Evolutionary conservation across 2,797 vertebrate species (phyloP).

Genomic region (Selene dorsalis): DNA sequence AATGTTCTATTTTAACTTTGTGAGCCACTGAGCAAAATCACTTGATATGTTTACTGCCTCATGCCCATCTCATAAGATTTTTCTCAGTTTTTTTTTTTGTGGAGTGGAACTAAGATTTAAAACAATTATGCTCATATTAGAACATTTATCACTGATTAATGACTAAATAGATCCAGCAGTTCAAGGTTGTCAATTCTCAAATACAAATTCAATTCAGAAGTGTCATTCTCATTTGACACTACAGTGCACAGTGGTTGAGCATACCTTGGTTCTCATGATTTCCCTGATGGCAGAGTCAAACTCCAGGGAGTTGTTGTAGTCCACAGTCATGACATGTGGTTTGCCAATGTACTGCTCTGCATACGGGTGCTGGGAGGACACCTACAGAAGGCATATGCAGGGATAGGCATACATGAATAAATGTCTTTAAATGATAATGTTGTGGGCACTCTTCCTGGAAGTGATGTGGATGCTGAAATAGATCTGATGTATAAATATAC

Average conservation of each 20-base stretch:
- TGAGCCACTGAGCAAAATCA: neutral
- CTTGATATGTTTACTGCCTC: neutral
- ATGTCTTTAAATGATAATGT: neutral
- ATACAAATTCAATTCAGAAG: neutral
- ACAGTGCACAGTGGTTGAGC: neutral
- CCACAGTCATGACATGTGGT: conserved; percentile 95
- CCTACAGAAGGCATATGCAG: conserved; percentile 76
- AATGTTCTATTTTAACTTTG: neutral
- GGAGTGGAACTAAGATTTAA: too few species aligned
- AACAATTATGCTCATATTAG: too few species aligned
- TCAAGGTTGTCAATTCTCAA: neutral
- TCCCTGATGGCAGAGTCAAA: conserved; percentile 92
- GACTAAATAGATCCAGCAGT: neutral
- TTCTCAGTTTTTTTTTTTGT: too few species aligned
- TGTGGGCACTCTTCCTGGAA: neutral
- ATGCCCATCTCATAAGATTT: neutral
- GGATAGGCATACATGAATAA: neutral
- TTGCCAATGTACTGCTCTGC: conserved; percentile 94
- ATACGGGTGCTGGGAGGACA: conserved; percentile 97
- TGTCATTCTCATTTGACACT: neutral
- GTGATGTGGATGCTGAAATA: neutral
- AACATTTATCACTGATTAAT: too few species aligned
- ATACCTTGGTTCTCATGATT: conserved; percentile 92
- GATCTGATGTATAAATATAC: neutral
- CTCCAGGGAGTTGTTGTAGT: conserved; percentile 95